Evolutionary conservation across 2,113 vertebrate genomes (phyloP).

Genomic region (Australoheros scitulus): DNA sequence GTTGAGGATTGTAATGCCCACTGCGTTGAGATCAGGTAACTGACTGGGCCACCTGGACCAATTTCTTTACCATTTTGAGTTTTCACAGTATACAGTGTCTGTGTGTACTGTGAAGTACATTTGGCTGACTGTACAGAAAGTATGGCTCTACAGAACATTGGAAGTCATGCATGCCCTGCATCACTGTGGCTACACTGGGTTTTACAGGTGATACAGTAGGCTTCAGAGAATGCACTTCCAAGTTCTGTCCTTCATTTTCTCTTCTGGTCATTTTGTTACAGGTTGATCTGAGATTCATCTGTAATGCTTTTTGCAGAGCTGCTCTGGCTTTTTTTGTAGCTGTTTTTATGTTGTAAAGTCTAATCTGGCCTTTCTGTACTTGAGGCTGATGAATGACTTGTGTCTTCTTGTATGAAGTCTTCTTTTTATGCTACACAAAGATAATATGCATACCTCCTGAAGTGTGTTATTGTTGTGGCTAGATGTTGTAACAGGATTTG

Average conservation of each 20-base stretch:
- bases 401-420: not conserved
- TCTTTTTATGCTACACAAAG: not conserved
- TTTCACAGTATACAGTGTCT: too few species aligned
- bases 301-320: not conserved
- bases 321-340: not conserved
- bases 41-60: not conserved
- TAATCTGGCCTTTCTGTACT: not conserved
- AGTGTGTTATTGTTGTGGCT: not conserved
- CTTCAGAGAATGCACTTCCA: too few species aligned
- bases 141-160: not conserved
- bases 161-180: not conserved
- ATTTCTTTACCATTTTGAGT: too few species aligned
- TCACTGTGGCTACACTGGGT: not conserved
- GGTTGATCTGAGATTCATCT: not conserved
- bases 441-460: not conserved
- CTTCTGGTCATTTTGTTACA: not conserved
- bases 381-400: not conserved
- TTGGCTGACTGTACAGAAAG: not conserved
- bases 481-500: fast-evolving
- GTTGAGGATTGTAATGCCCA: not conserved
- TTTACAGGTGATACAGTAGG: not conserved
- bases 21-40: too few species aligned
- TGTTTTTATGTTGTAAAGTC: not conserved
- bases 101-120: too few species aligned
- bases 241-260: not conserved